Percentiles rank a stretch among this genome's conserved stretches.
Conservation (phyloP, 2,888 invertebrate genomes). For the Griposia aprilina region DNA sequence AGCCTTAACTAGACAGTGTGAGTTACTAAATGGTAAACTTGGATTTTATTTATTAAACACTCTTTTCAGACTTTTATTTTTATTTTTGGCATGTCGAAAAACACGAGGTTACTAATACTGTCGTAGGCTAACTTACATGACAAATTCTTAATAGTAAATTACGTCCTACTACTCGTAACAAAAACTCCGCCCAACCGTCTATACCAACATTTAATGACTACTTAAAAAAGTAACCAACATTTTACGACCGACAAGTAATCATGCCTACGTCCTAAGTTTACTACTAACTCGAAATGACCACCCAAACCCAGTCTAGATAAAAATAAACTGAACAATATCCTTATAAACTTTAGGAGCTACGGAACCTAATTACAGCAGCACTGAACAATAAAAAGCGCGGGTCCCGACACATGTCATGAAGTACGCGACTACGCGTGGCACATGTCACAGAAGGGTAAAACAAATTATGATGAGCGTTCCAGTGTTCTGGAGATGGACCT, state of each 20-base stretch:
- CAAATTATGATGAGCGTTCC: slow-evolving; percentile 61
- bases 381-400: slow-evolving; percentile 46
- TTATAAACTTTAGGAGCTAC: slow-evolving; percentile 22
- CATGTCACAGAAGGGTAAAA: slow-evolving; percentile 58
- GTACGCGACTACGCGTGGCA: slow-evolving; percentile 42
- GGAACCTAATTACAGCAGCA: slow-evolving; percentile 41
- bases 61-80: background rate
- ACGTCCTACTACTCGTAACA: background rate
- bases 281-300: slow-evolving; percentile 19
- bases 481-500: slow-evolving; percentile 25
- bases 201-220: slow-evolving; percentile 14
- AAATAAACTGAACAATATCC: slow-evolving; percentile 27
- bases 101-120: background rate
- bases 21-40: background rate
- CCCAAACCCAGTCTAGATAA: background rate
- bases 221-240: slow-evolving; percentile 38
- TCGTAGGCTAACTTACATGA: background rate
- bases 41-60: background rate
- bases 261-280: slow-evolving; percentile 7
- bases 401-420: slow-evolving; percentile 54
- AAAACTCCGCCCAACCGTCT: slow-evolving; percentile 1
- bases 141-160: slow-evolving; percentile 1
- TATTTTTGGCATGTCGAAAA: background rate
- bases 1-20: background rate
- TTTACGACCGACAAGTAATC: slow-evolving; percentile 35